Base-by-base conservation (phyloP, 2,888 invertebrate genomes). In the Harpalus rufipes region DNA sequence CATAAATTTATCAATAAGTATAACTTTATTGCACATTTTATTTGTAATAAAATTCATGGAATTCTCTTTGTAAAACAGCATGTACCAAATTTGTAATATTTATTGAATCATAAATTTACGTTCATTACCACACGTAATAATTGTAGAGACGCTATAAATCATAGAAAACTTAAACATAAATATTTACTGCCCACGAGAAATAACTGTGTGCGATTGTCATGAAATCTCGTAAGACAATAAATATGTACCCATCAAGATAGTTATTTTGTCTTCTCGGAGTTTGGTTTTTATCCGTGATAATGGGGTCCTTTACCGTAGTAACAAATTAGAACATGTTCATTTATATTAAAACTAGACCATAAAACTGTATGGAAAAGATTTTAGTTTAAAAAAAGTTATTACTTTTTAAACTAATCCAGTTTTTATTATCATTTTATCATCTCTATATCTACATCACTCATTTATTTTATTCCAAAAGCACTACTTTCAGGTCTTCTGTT, bases 121-220 rank as follows among this genome's bases (percentile, higher is more conserved):
- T 32, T 68, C 76, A 25, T 41, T 76, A 51, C 76, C 76, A 76
- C 76, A 32, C 68, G 32, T 68, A 32, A 39, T 41, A 44, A 44
- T 44, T 16, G 44, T 56, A 76, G 44, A 76, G 44, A 21, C 18
- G 51, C 25, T 51, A 76, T 76, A 76, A 76, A 76, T 76, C 76
- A 76, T 51, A 18, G 76, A 76, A 74, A 76, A 21, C 44, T 16
- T 44, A 76, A 44, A 76, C 44, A 51, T 12, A 76, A 12, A 16
- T 76, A 76, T 51, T 44, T 51, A 76, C 44, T 44, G 76, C 76
- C 76, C 16, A 76, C 76, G 18, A 44, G 56, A 18, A 68, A 68
- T 68, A 68, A 68, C 68, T 68, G 68, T 63, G 32, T 32, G 25
- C 2, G 39, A 39, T 25, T 68, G n/a, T 68, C 32, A n/a, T 14